Evolutionary conservation across 2,797 vertebrate genomes (phyloP), one percentile per base, ranked within the genome.

Genomic region (Epinephelus coioides): DNA sequence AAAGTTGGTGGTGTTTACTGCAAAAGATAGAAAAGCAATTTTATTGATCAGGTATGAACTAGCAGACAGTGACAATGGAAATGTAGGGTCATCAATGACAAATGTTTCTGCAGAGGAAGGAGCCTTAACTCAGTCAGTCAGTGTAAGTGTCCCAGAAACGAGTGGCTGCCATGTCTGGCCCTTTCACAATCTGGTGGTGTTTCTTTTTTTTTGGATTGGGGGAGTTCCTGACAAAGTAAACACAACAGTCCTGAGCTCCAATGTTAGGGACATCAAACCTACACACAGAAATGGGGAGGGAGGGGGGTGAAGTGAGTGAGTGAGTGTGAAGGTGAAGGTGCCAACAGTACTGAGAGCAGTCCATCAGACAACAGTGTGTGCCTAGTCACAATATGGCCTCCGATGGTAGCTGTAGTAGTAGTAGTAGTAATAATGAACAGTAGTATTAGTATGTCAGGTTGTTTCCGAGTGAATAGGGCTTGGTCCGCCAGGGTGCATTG

Each of bases 401-500:
- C 65, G 23, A 49, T 77, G 50, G 55, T 63, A 69, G 73, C 84
- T 87, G 81, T 65, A 76, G 86, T 56, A 70, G 71, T 64, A 76
- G 64, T 65, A 70, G 71, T 64, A 76, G 64, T 71, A 65, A 65
- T 65, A 43, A 62, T 62, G 78, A 80, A 19, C 51, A 57, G 44
- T 81, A 69, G 76, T 78, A 60, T 89, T 89, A 84, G 78, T 82
- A 63, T 79, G 44, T 86, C 65, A 34, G 77, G 83, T 59, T 89
- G 86, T 80, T 85, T 86, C 79, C 62, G 77, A 76, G 93, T 95
- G 95, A 92, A 94, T 82, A 71, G 93, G 94, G 86, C 94, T 93
- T 84, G 76, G 92, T 96, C 95, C 93, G 94, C 95, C 95, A 94
- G 94, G 95, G 70, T 94, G 94, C 91, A 91, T 74, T 82, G 88